Conservation (phyloP, 2,888 invertebrate genomes). For the Pyralis farinalis region DNA sequence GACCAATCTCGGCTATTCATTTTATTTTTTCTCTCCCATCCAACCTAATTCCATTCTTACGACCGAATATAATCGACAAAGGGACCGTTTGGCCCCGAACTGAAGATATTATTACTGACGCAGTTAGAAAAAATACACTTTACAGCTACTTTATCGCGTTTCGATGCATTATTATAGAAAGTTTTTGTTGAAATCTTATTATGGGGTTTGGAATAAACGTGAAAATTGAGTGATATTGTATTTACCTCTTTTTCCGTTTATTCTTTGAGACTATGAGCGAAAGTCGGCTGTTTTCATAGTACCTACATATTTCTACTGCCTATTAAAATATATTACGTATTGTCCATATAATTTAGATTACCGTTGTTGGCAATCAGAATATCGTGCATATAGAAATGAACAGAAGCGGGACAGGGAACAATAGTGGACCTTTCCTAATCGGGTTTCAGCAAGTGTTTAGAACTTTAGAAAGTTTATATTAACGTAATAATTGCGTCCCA, state of each 20-base stretch:
- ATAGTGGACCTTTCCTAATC: too few relatives aligned
- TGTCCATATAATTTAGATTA: too few relatives aligned
- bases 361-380: too few relatives aligned
- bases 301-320: too few relatives aligned
- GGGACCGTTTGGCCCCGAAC: conserved; percentile 51
- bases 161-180: conserved; percentile 35
- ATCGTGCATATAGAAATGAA: too few relatives aligned
- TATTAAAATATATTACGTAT: too few relatives aligned
- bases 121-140: conserved; percentile 31
- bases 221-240: conserved; percentile 23
- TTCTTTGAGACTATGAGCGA: too few relatives aligned
- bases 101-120: conserved; percentile 45
- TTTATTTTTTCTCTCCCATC: conserved; percentile 50
- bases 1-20: conserved; percentile 41
- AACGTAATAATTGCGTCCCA: too few relatives aligned
- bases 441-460: too few relatives aligned
- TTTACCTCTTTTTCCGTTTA: conserved; percentile 3
- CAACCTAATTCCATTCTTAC: conserved; percentile 64
- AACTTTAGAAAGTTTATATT: too few relatives aligned
- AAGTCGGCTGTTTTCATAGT: too few relatives aligned
- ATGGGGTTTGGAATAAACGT: conserved; percentile 21
- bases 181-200: conserved; percentile 25
- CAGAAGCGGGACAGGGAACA: too few relatives aligned
- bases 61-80: conserved; percentile 67
- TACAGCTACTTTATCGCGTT: conserved; percentile 47